Percentiles rank a stretch among this genome's conserved stretches.
Evolutionary conservation across 2,888 invertebrate species (phyloP).

Genomic region (Colletes collaris): DNA sequence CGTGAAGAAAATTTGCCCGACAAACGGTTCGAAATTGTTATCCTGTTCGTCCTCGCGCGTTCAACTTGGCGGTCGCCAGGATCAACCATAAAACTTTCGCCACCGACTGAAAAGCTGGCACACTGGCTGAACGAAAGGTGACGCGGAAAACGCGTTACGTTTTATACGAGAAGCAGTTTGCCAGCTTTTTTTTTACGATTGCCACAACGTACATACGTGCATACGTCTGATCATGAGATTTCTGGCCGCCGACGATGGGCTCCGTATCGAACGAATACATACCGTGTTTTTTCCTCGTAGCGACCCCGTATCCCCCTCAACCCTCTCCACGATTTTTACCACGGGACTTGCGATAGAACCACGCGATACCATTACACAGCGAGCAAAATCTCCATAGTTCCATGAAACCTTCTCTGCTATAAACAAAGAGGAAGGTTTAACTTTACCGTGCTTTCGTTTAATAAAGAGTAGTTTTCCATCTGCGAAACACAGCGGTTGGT

Average conservation of each 20-base stretch:
- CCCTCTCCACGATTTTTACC: background rate
- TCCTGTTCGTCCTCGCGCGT: background rate
- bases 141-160: background rate
- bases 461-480: too few relatives aligned
- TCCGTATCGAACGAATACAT: conserved; percentile 22
- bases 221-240: conserved; percentile 21
- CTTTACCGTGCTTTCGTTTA: too few relatives aligned
- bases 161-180: conserved; percentile 8
- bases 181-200: background rate
- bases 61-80: background rate
- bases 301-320: background rate
- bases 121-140: background rate
- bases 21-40: background rate
- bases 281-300: conserved; percentile 18
- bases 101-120: conserved; percentile 16
- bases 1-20: background rate
- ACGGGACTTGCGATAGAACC: too few relatives aligned
- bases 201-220: too few relatives aligned
- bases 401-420: too few relatives aligned
- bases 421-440: too few relatives aligned
- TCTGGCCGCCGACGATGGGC: conserved; percentile 60
- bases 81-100: too few relatives aligned
- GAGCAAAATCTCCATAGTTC: too few relatives aligned
- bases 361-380: too few relatives aligned
- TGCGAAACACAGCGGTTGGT: too few relatives aligned